These are phyloP conservation scores for Micromys minutus DNA, from an alignment of 2,113 vertebrate species.

Conservation along the genomic window DNA sequence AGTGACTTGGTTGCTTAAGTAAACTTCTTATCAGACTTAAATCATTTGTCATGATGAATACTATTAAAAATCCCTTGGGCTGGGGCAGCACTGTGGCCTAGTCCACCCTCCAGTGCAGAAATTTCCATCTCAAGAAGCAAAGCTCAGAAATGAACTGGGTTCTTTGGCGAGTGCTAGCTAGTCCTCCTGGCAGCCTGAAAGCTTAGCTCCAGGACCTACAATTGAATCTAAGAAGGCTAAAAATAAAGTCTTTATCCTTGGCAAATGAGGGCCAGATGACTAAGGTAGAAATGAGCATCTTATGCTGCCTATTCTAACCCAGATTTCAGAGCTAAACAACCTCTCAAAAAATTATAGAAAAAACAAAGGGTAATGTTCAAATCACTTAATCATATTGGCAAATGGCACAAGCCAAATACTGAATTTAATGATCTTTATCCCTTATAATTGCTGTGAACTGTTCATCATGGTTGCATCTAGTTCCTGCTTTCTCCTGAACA, in stretches of 20 bases:
- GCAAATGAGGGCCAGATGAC: constrained; percentile 3
- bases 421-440: constrained; percentile 55
- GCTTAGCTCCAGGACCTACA: constrained; percentile 6
- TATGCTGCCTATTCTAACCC: constrained; percentile 36
- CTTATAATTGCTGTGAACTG: constrained; percentile 46
- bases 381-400: constrained; percentile 54
- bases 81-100: constrained; percentile 55
- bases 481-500: constrained; percentile 52
- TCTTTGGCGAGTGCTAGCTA: constrained; percentile 61
- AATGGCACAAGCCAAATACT: constrained; percentile 56
- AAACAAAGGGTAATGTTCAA: constrained; percentile 51
- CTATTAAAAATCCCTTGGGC: constrained; percentile 40
- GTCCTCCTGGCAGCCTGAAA: constrained; percentile 56
- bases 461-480: constrained; percentile 35
- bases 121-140: constrained; percentile 36
- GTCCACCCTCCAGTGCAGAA: constrained; percentile 24
- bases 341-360: constrained; percentile 24
- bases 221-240: constrained; percentile 66
- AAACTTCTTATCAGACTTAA: constrained; percentile 67
- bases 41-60: constrained; percentile 63
- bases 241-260: constrained; percentile 69
- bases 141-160: constrained; percentile 28
- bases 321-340: constrained; percentile 40
- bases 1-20: constrained; percentile 71
- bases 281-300: constrained; percentile 33